Evolutionary conservation across 1,140 invertebrate species (phyloP).

Genomic region (Globodera ellingtonae): DNA sequence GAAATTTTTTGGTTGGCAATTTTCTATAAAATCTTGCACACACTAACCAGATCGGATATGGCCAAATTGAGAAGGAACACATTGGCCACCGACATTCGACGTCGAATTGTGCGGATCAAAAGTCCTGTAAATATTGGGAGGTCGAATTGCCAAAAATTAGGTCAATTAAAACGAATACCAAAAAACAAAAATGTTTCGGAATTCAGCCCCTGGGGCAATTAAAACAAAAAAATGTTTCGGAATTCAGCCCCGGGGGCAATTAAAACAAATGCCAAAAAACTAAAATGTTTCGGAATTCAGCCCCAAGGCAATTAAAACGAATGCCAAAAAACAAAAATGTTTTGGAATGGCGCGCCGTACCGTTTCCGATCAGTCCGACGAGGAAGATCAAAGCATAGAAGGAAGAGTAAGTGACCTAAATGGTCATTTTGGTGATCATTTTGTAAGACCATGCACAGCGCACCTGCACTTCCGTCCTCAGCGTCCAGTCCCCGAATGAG

Average conservation of each 20-base stretch:
- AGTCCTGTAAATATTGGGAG: slow-evolving; percentile 11
- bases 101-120: slow-evolving; percentile 57
- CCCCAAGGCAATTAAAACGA: no score
- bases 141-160: neutral
- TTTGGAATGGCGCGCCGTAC: neutral
- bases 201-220: no score
- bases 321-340: no score
- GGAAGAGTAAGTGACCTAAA: slow-evolving; percentile 57
- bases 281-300: no score
- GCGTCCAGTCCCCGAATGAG: slow-evolving; percentile 57
- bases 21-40: slow-evolving; percentile 4
- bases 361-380: slow-evolving; percentile 63
- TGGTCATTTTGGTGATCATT: slow-evolving; percentile 15
- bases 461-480: slow-evolving; percentile 56
- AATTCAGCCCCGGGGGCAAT: no score
- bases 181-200: no score
- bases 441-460: slow-evolving; percentile 1
- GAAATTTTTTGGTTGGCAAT: no score
- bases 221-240: no score
- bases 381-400: slow-evolving; percentile 61
- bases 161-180: neutral
- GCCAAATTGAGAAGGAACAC: slow-evolving; percentile 60
- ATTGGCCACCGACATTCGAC: slow-evolving; percentile 59
- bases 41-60: slow-evolving; percentile 60
- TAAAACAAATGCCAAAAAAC: no score